Percentiles rank a stretch among this genome's conserved stretches.
These are phyloP conservation scores for Elanoides forficatus DNA, from an alignment of 2,113 vertebrate genomes.

Conservation along the genomic window DNA sequence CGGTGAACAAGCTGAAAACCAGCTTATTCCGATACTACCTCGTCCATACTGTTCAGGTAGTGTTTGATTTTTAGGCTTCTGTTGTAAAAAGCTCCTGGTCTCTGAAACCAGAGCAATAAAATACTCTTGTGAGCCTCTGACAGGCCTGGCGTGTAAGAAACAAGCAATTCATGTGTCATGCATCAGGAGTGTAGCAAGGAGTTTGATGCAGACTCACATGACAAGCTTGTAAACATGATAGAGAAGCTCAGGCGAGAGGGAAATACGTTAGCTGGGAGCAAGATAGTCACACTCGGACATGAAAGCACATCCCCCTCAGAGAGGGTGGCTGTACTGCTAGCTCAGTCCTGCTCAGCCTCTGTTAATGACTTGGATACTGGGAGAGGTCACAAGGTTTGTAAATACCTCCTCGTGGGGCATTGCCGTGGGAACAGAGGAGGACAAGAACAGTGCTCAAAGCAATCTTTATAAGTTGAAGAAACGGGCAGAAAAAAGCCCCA, in stretches of 20 bases:
- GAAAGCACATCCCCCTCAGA: not conserved
- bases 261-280: not conserved
- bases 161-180: not conserved
- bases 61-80: not conserved
- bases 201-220: not conserved
- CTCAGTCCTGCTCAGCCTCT: not conserved
- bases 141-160: not conserved
- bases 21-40: conserved; percentile 94
- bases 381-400: not conserved
- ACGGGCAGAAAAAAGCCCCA: not conserved
- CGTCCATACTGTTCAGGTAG: conserved; percentile 84
- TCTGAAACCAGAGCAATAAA: not conserved
- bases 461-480: not conserved
- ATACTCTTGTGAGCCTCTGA: not conserved
- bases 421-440: not conserved
- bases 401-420: accelerated
- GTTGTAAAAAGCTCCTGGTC: not conserved
- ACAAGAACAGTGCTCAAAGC: not conserved
- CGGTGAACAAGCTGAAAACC: conserved; percentile 91
- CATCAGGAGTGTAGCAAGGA: not conserved
- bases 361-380: not conserved
- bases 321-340: not conserved
- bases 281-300: accelerated
- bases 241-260: not conserved
- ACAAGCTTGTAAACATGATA: not conserved